These are phyloP conservation scores for Tangara arthus DNA, from an alignment of 2,797 vertebrate species.

Conservation along the genomic window DNA sequence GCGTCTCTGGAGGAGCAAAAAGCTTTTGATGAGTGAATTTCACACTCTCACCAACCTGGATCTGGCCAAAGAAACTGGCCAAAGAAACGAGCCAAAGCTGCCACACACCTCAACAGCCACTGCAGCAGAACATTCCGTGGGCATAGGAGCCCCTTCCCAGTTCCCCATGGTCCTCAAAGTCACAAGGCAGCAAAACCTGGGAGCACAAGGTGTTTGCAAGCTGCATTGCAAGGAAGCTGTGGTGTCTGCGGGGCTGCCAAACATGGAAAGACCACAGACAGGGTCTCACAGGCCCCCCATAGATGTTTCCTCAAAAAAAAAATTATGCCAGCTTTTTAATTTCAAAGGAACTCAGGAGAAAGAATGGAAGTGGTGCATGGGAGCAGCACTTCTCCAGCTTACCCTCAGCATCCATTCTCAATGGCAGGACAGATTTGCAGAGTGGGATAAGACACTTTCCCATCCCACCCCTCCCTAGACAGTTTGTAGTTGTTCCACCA, in stretches of 20 bases:
- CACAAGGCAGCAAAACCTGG: not conserved
- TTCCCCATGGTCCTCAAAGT: not conserved
- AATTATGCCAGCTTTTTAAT: not conserved
- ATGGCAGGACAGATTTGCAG: not conserved
- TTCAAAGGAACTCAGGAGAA: not conserved
- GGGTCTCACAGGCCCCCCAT: not conserved
- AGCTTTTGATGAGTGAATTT: constrained; percentile 11
- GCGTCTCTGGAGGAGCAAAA: not conserved
- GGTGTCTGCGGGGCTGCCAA: not conserved
- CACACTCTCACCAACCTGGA: not conserved
- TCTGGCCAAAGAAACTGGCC: not conserved
- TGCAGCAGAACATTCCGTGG: not conserved
- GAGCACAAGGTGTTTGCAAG: not conserved
- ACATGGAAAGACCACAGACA: accelerated
- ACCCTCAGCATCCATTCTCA: not conserved
- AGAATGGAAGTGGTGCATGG: not conserved
- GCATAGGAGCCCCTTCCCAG: not conserved
- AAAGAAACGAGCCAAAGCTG: not conserved
- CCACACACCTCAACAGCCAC: not conserved
- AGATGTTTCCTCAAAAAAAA: not conserved
- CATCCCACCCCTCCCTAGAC: not conserved
- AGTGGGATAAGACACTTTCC: accelerated
- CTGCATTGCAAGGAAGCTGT: not conserved
- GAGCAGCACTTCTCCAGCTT: not conserved
- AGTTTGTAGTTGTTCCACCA: not conserved